These are phyloP conservation scores for Oryzias dopingdopingensis DNA, from an alignment of 2,797 vertebrate species.

Conservation along the genomic window DNA sequence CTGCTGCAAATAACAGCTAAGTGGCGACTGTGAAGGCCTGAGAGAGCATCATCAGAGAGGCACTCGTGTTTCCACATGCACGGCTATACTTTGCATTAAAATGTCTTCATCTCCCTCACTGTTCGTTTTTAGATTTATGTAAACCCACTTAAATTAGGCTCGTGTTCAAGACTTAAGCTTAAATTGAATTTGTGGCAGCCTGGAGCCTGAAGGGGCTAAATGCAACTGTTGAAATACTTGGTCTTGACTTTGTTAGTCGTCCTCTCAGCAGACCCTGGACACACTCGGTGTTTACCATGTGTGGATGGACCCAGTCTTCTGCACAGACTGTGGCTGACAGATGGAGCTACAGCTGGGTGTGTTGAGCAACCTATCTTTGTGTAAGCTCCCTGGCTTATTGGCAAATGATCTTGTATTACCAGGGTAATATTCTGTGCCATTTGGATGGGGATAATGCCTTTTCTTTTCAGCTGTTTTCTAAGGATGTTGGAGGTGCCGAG, in stretches of 20 bases:
- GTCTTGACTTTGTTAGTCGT: not conserved
- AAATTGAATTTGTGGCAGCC: not conserved
- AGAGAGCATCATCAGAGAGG: not conserved
- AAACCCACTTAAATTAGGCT: not conserved
- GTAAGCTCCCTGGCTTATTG: constrained; percentile 3
- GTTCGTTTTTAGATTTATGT: not conserved
- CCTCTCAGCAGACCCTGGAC: not conserved
- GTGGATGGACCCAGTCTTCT: not conserved
- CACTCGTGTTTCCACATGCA: not conserved
- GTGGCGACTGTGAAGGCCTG: not conserved
- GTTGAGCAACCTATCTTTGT: constrained; percentile 6
- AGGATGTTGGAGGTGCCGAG: constrained; percentile 3
- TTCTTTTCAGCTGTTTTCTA: constrained; percentile 11
- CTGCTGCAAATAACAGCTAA: not conserved
- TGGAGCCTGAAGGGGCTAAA: not conserved
- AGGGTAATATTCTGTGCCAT: constrained; percentile 17
- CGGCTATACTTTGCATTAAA: not conserved
- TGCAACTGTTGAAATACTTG: not conserved
- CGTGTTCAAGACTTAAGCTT: not conserved
- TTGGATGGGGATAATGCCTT: constrained; percentile 10
- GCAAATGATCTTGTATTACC: constrained; percentile 3
- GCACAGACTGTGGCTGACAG: not conserved
- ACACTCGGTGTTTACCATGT: not conserved
- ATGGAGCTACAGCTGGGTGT: constrained; percentile 1
- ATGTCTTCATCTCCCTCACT: not conserved